phyloP scores from a whole-genome alignment of 2,113 vertebrate species.

The Eurypyga helias region DNA sequence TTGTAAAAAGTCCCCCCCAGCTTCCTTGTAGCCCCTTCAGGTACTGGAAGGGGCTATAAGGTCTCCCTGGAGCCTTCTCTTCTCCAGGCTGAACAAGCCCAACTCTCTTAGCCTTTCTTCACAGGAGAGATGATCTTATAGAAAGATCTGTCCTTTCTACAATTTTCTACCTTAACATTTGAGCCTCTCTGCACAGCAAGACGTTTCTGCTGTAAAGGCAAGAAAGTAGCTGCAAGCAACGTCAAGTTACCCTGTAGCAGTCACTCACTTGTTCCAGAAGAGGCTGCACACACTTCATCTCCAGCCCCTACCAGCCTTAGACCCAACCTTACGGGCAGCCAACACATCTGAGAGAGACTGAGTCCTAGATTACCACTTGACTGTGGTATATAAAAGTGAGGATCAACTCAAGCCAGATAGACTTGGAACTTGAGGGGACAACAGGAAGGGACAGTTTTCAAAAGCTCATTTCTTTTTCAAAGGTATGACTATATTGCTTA shows the following conservation, averaged over 20 bases:
- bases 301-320: not conserved
- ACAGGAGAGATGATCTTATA: no score
- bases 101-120: no score
- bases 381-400: not conserved
- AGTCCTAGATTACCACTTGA: not conserved
- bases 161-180: not conserved
- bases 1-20: no score
- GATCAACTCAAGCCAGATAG: not conserved
- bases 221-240: not conserved
- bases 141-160: not conserved
- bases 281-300: not conserved
- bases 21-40: no score
- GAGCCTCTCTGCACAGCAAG: not conserved
- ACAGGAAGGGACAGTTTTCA: not conserved
- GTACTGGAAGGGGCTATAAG: no score
- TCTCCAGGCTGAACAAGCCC: no score
- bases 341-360: not conserved
- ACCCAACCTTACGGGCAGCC: not conserved
- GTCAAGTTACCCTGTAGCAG: not conserved
- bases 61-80: no score
- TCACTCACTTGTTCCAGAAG: not conserved
- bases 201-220: not conserved
- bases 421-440: not conserved
- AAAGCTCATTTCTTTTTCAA: constrained; percentile 33
- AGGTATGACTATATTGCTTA: not conserved